Evolutionary conservation across 2,113 vertebrate species (phyloP).

Genomic region (Neoarius graeffei): DNA sequence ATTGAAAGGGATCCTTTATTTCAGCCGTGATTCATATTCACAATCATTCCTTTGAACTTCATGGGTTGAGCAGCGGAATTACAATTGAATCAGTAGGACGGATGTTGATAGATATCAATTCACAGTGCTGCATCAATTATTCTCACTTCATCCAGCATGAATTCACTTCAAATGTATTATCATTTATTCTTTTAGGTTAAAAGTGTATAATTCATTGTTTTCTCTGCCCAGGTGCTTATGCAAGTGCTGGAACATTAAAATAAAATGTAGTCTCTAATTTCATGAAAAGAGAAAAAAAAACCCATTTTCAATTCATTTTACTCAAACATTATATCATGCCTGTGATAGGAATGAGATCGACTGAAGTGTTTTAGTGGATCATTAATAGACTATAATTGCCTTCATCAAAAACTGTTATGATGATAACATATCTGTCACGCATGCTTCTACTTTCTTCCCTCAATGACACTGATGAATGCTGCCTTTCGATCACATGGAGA

Average conservation of each 20-base stretch:
- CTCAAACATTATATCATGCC: neutral
- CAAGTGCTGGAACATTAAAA: neutral
- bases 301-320: neutral
- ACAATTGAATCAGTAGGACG: slow-evolving; percentile 51
- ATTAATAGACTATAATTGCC: neutral
- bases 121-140: slow-evolving; percentile 37
- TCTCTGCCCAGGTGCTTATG: neutral
- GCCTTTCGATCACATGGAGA: neutral
- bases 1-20: slow-evolving; percentile 33
- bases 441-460: neutral
- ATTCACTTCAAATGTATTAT: neutral
- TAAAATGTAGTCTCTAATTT: neutral
- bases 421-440: neutral
- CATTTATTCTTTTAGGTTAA: neutral
- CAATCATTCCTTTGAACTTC: slow-evolving; percentile 38
- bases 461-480: neutral
- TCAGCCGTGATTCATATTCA: slow-evolving; percentile 39
- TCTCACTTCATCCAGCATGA: neutral
- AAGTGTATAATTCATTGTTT: slow-evolving; percentile 16
- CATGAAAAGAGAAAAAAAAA: neutral
- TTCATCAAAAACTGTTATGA: neutral
- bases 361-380: neutral
- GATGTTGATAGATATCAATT: slow-evolving; percentile 60
- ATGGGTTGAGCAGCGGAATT: slow-evolving; percentile 45
- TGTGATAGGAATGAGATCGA: neutral